Evolutionary conservation across 2,113 vertebrate genomes (phyloP), one percentile per base, ranked within the genome.

Genomic region (Chionodraco myersi): DNA sequence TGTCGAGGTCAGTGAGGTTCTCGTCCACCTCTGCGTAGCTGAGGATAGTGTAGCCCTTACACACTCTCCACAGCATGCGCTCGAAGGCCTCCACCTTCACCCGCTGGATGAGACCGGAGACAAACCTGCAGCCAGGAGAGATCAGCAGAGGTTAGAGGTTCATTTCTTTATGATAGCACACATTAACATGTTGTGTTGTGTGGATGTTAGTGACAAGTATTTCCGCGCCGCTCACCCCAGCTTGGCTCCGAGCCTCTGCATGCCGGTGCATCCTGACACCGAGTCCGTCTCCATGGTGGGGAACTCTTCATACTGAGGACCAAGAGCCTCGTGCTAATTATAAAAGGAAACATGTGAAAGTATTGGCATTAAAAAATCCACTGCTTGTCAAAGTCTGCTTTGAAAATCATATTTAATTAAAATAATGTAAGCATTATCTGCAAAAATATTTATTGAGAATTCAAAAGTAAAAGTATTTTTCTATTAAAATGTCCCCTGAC

Each of bases 21-120:
- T 97, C 94, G 0, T 97, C 96, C 88, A 99, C 66, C 47, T 98
- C 97, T 0, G 96, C 94, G 0, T 97, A 98, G 8, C 97, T 98
- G 75, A 99, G 94, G 41, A 99, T 98, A 52, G 97, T 98, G 82
- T 97, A 98, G 44, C 98, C 97, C 83, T 97, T 99, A 81, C 98
- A 99, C 51, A 95, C 97, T 64, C 98, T 90, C 98, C 98, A 99
- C 71, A 99, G 79, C 96, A 99, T 99, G 64, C 96, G 97, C 83
- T 99, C 97, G 85, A 99, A 99, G 0, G 98, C 96, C 87, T 98
- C 96, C 3, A 98, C 93, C 92, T 97, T 99, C 75, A 96, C 94
- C 82, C 96, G 91, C 83, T 96, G 96, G 91, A 99, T 97, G 49
- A 99, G 94, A 11, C 98, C 98, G 1, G 97, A 98, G 51, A 99